Evolutionary conservation across 2,113 vertebrate species (phyloP).

Genomic region (Nothocercus julius): DNA sequence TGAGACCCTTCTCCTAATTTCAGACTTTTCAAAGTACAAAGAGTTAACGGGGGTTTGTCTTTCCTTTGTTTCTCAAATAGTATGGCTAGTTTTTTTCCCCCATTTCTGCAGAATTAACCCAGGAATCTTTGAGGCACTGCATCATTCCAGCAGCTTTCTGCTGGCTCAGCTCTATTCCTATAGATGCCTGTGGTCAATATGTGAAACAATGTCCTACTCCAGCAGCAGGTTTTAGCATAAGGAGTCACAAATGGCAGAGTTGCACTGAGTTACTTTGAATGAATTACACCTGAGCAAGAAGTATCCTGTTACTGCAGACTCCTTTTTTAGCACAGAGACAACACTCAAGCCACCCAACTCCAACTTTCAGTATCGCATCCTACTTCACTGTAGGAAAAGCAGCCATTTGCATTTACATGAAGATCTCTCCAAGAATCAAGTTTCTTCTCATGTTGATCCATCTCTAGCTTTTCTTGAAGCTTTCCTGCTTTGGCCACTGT

Average conservation of each 20-base stretch:
- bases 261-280: neutral
- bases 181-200: neutral
- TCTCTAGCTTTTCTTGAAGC: neutral
- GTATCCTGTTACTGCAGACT: neutral
- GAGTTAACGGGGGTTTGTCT: neutral
- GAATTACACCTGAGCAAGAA: neutral
- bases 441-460: neutral
- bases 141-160: constrained; percentile 15
- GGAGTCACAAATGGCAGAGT: neutral
- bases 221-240: neutral
- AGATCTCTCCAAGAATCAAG: neutral
- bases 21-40: neutral
- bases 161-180: constrained; percentile 29
- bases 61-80: constrained; percentile 31
- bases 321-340: neutral
- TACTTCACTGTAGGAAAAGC: neutral
- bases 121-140: constrained; percentile 22
- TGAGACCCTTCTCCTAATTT: neutral
- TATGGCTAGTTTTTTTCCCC: neutral
- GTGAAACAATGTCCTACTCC: neutral
- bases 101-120: constrained; percentile 21
- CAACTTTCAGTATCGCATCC: neutral
- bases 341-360: neutral
- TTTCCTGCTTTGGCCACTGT: neutral
- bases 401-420: neutral